Conservation (phyloP, 2,113 vertebrate genomes). For the Corynorhinus townsendii region DNA sequence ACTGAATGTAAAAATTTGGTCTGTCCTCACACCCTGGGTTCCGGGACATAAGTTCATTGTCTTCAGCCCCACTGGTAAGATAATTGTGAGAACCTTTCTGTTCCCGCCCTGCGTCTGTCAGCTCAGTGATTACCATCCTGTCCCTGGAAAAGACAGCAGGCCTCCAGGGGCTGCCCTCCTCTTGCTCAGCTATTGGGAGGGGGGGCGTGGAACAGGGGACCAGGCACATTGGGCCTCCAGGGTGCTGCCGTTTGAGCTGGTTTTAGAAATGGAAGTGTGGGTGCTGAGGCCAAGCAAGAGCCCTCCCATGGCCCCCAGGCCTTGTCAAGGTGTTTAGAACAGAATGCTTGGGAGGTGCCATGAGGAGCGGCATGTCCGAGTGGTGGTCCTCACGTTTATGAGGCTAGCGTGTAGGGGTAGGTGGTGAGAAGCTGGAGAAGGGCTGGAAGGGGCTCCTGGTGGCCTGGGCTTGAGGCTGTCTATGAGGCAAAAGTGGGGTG, state of each 20-base stretch:
- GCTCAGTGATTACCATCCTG: fast-evolving
- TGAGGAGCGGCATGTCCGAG: fast-evolving
- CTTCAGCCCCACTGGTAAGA: fast-evolving
- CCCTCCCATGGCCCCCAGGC: background rate
- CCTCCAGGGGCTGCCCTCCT: too few species aligned
- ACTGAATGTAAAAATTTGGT: fast-evolving
- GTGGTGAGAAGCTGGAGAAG: too few species aligned
- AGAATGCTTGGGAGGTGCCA: background rate
- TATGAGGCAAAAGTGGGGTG: fast-evolving
- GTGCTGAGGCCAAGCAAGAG: background rate
- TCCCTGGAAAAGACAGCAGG: too few species aligned
- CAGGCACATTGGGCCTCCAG: background rate
- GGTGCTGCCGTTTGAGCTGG: background rate
- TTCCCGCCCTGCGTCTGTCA: fast-evolving
- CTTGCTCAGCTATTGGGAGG: too few species aligned
- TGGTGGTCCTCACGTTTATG: fast-evolving
- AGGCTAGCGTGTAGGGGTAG: background rate
- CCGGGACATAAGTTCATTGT: fast-evolving
- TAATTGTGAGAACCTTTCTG: fast-evolving
- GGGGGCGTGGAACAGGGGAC: fast-evolving
- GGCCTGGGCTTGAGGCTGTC: too few species aligned
- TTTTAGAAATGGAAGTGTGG: too few species aligned
- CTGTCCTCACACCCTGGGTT: background rate
- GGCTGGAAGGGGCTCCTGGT: background rate
- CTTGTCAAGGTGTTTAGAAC: background rate